Base-by-base conservation (phyloP, 2,113 vertebrate species). In the Oreochromis spilurus region DNA sequence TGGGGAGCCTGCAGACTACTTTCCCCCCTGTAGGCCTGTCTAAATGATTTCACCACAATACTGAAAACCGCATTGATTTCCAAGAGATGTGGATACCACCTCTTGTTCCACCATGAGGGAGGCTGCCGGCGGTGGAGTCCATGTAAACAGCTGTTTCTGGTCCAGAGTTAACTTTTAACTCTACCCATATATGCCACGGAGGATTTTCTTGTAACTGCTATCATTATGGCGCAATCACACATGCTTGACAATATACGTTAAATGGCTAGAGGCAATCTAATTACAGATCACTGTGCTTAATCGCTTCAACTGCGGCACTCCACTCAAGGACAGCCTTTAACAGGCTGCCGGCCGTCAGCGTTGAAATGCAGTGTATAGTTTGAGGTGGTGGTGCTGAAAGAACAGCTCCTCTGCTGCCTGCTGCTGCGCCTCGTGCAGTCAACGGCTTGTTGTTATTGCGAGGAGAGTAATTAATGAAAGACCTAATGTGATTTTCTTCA, bases 321-420 rank as follows among this genome's bases (percentile, higher is more conserved):
- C 86, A 83, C 85, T 87, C 87, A 83, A 85, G 53, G 70, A 79
- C 72, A 77, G 72, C 45, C 54, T 86, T 88, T 88, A 87, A 62
- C 83, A 62, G 60, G 82, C 77, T 80, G 83, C 82, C 82, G 88
- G 62, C 84, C 84, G 57, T 43, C 83, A 19, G 87, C 65, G 84
- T 62, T 86, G 89, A 91, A 81, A 53, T 26, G 65, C 81, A 84
- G 75, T 36, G 88, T 83, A 36, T 26, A 26, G 85, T 80, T 70
- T 58, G 84, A 89, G 87, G 36, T 31, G 54, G 84, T 90, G 94
- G 95, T 96, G 95, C 96, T 96, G 96, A 96, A 96, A 91, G 93
- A 94, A 96, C 94, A 96, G 95, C 92, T 94, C 94, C 94, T 79
- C 87, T 40, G 85, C 60, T 82, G 88, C 85, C 52, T 43, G 34